phyloP scores from a whole-genome alignment of 2,113 vertebrate species.

The Paramisgurnus dabryanus region DNA sequence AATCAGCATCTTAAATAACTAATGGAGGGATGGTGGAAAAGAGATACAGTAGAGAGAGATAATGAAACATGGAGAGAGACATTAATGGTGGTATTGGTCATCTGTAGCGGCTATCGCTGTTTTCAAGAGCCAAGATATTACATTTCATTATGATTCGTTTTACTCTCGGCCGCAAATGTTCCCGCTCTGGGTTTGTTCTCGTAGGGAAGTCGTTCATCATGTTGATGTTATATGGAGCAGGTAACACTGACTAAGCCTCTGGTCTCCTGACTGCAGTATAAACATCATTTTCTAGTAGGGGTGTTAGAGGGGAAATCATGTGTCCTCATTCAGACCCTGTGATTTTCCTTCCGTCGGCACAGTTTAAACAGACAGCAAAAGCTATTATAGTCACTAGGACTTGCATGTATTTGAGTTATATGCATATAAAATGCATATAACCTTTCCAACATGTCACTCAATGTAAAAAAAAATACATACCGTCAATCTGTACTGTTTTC shows the following conservation, averaged over 20 bases:
- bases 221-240: conserved; percentile 33
- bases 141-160: conserved; percentile 22
- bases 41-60: neutral
- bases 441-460: no score
- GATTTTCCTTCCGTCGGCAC: neutral
- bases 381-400: neutral
- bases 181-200: conserved; percentile 16
- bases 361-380: neutral
- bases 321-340: neutral
- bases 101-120: conserved; percentile 5
- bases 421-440: no score
- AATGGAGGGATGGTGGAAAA: neutral
- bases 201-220: conserved; percentile 33
- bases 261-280: conserved; percentile 28
- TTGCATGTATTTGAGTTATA: neutral
- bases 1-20: neutral
- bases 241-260: conserved; percentile 18
- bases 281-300: neutral
- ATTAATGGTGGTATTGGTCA: conserved; percentile 1
- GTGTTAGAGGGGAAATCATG: neutral
- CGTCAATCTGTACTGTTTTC: no score
- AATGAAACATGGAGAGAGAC: neutral
- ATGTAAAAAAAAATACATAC: no score
- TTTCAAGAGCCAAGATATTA: conserved; percentile 21
- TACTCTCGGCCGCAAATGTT: conserved; percentile 29